Base-by-base conservation (phyloP, 2,797 vertebrate genomes). In the Melanotaenia maccullochi region DNA sequence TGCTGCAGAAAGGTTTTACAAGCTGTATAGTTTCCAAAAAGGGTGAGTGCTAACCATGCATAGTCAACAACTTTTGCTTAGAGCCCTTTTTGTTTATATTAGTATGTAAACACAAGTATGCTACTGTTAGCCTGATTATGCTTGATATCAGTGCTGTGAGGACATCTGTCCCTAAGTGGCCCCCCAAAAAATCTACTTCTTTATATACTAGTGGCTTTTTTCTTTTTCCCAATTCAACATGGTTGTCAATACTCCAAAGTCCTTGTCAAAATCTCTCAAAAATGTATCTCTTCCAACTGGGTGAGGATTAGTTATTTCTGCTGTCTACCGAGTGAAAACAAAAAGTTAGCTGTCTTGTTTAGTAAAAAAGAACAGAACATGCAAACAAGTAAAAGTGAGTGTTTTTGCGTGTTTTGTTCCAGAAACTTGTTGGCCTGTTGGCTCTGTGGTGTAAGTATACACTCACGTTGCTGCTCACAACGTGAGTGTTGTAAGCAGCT, bases 401-500 rank as follows among this genome's bases (percentile, higher is more conserved):
- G 18, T 55, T 58, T 56, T 52, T 65, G 12, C 20, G 13, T 12
- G 7, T 59, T 75, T 65, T 60, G 38, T 58, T 70, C 33, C 18
- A 47, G 44, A 68, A 66, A 54, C 36, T 28, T 20, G 25, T 33
- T 24, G 13, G 32, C 30, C 54, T 60, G 22, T 42, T 75, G 66
- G 49, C 74, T 67, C 65, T 55, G 68, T 62, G 56, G 65, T 65
- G 54, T 44, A 38, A 28, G 65, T 47, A n/a, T 57, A 44, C n/a
- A n/a, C n/a, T n/a, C n/a, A n/a, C n/a, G 16, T 47, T 60, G 44
- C 67, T 52, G 33, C 57, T 69, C 28, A 36, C 68, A 67, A 60
- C 60, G 60, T 85, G 83, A 88, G 75, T 83, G 84, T 62, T 85
- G 84, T 85, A 70, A 83, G 81, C 86, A 87, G 87, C 89, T 85